Evolutionary conservation across 2,888 invertebrate genomes (phyloP), one percentile per base, ranked within the genome.

Genomic region (Ctenicera cuprea): DNA sequence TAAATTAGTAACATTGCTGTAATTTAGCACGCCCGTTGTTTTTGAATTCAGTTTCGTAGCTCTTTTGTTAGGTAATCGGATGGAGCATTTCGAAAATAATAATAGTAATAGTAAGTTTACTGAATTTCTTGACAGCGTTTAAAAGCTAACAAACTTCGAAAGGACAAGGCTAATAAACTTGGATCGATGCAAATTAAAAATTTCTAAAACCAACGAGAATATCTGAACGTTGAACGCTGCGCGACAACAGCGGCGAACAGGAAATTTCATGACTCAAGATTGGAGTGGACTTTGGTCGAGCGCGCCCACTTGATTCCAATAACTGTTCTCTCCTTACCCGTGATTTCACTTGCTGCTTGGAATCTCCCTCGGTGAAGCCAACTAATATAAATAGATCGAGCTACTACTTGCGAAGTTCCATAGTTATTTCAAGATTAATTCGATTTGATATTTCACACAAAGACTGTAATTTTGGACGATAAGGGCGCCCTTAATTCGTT

Each of bases 201-300:
- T 8, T 54, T 54, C 54, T 54, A 30, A 54, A n/a, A 12, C n/a
- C 14, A 3, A 12, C 11, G 9, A 11, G 54, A 2, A 14, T 54
- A 26, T 52, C 48, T 48, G 38, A 38, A 38, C 38, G n/a, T 38
- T 11, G 48, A 4, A 48, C 12, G 4, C 33, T 12, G n/a, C 50
- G 30, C 64, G 50, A 12, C 48, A 64, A 64, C 64, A 37, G 20
- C 63, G 20, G n/a, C n/a, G 66, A 57, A n/a, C 33, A 66, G 66
- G 66, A 66, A 66, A 66, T 62, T 26, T 54, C 75, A 65, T 76
- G 75, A 76, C 70, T 76, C 67, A 68, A 59, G 43, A 54, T 52
- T 45, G 54, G 30, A 64, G 59, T 70, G 77, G 77, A 77, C 77
- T 77, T 77, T 77, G 77, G 67, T 73, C 77, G 52, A 64, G 64